These are phyloP conservation scores for Keiferia lycopersicella DNA, from an alignment of 2,888 invertebrate species.

Conservation along the genomic window DNA sequence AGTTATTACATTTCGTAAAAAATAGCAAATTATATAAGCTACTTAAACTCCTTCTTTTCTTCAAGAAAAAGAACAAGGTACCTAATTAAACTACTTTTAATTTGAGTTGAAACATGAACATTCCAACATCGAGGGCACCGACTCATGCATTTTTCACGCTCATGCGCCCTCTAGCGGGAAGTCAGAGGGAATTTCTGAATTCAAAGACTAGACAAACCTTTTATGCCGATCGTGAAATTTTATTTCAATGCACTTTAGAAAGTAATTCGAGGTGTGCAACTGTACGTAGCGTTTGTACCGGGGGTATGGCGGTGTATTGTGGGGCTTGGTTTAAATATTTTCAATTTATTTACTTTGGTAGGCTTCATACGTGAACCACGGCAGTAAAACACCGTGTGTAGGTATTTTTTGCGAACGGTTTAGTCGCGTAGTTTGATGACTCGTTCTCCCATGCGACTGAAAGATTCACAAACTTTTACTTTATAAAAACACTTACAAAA, in stretches of 20 bases:
- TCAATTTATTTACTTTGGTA: too few species aligned
- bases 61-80: too few species aligned
- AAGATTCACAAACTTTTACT: too few species aligned
- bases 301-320: neutral
- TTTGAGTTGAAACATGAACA: neutral
- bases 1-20: too few species aligned
- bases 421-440: too few species aligned
- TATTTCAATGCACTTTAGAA: conserved; percentile 14
- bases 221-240: conserved; percentile 15
- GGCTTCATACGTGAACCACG: too few species aligned
- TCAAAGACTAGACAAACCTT: conserved; percentile 32
- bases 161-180: conserved; percentile 45
- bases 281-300: neutral
- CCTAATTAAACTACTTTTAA: neutral
- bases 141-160: conserved; percentile 68
- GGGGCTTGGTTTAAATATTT: neutral
- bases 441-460: too few species aligned
- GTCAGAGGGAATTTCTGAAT: conserved; percentile 47
- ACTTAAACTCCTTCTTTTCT: too few species aligned
- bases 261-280: neutral
- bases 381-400: too few species aligned
- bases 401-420: too few species aligned
- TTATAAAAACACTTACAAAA: too few species aligned
- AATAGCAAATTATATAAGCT: too few species aligned
- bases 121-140: conserved; percentile 45